Base-by-base conservation (phyloP, 2,888 invertebrate species). In the Catocala fraxini region DNA sequence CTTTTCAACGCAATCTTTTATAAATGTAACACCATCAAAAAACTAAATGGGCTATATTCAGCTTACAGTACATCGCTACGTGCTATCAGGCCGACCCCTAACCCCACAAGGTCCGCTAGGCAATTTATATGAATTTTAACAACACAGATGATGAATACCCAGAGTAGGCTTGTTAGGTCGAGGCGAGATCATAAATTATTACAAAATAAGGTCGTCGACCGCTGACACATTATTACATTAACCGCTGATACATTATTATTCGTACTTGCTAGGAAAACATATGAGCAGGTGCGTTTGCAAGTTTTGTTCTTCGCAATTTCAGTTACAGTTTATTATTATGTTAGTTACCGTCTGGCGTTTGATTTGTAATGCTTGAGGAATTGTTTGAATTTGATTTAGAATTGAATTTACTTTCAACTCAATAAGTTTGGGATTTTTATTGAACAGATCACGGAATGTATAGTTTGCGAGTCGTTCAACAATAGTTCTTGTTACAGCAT, bases 101-200 rank as follows among this genome's bases (percentile, higher is more conserved):
- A 62, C 55, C 33, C 47, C 9, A 34, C 53, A 54, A 67, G 57
- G 54, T 46, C 57, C 54, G 59, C 59, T 48, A 47, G 60, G 58
- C 61, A 77, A 74, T 79, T 75, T 75, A 75, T 75, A 75, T 77
- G 72, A 79, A 80, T 74, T 75, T 80, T 75, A 80, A 72, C 69
- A 70, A 59, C 62, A 64, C 59, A 63, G 66, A 71, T 73, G 69
- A 75, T 77, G 70, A 70, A 79, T 71, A 67, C 63, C 58, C 55
- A 54, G 41, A 64, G 65, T 56, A 63, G 62, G 55, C 68, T 72
- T 56, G 70, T 68, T 65, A 67, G 60, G 73, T 65, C 52, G 63
- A 62, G 71, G 59, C 52, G 61, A 55, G 59, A 63, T 69, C 69
- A 80, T 80, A 77, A 81, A 81, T 80, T 81, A 80, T 80, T 77